Evolutionary conservation across 1,140 invertebrate species (phyloP).

Genomic region (Whitmania pigra): DNA sequence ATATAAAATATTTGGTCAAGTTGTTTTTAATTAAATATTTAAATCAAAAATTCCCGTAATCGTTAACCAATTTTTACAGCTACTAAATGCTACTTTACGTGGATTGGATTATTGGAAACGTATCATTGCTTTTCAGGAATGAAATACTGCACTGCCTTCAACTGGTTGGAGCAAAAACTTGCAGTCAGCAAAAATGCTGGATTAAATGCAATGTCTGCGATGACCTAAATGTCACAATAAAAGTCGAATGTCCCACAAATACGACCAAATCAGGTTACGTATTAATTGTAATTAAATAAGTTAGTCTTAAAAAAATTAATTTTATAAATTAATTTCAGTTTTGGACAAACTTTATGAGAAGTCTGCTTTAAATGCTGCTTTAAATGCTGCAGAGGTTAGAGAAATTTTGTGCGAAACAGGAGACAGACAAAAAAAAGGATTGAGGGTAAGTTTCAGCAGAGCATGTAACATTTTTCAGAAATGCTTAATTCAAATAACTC

Average conservation of each 20-base stretch:
- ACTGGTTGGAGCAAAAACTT: constrained; percentile 65
- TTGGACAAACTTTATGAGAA: background rate
- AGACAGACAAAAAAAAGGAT: background rate
- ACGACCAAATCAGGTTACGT: too few species aligned
- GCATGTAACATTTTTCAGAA: too few species aligned
- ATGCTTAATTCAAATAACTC: too few species aligned
- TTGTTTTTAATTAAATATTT: too few species aligned
- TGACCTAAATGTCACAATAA: constrained; percentile 39
- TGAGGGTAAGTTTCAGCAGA: background rate
- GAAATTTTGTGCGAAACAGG: background rate
- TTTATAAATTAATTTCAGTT: background rate
- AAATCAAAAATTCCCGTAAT: too few species aligned
- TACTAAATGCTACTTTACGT: too few species aligned
- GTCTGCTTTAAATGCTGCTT: background rate
- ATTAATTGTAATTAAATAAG: too few species aligned
- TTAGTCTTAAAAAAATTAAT: too few species aligned
- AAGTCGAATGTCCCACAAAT: too few species aligned
- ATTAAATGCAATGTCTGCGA: constrained; percentile 41
- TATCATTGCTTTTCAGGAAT: constrained; percentile 31
- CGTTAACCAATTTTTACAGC: too few species aligned
- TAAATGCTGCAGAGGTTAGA: background rate
- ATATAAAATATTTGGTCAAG: too few species aligned
- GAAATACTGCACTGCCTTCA: constrained; percentile 67
- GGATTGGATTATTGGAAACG: too few species aligned
- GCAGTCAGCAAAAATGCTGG: constrained; percentile 46